Percentiles rank a stretch among this genome's conserved stretches.
These are phyloP conservation scores for Lepidothrix coronata DNA, from an alignment of 2,113 vertebrate species.

Conservation along the genomic window DNA sequence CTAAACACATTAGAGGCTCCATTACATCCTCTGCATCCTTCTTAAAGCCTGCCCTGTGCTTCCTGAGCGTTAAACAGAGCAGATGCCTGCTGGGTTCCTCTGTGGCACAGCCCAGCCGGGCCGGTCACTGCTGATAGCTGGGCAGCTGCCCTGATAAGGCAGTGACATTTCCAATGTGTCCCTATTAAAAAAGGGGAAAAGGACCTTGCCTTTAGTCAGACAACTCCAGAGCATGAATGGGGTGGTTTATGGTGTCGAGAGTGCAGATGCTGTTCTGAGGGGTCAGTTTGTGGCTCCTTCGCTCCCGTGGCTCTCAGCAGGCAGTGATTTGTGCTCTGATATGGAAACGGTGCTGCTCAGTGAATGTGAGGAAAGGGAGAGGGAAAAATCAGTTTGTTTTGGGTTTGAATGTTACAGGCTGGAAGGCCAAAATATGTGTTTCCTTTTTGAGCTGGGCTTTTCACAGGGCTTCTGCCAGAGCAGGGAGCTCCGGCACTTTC, in stretches of 20 bases:
- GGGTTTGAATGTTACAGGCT: neutral
- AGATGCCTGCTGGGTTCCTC: conserved; percentile 42
- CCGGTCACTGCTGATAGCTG: conserved; percentile 69
- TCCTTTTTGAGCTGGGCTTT: neutral
- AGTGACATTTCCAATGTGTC: conserved; percentile 73
- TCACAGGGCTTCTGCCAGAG: neutral
- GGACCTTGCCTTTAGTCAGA: neutral
- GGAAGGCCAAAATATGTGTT: neutral
- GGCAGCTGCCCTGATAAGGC: conserved; percentile 76
- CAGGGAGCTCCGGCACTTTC: neutral
- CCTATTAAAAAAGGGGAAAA: neutral
- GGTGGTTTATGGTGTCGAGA: neutral
- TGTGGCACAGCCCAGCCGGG: conserved; percentile 43
- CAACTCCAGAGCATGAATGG: accelerated
- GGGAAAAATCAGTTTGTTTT: neutral
- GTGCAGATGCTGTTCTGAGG: neutral
- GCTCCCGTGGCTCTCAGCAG: accelerated
- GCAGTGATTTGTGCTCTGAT: neutral
- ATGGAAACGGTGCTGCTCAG: accelerated
- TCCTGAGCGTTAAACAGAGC: conserved; percentile 77
- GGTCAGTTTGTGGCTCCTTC: neutral
- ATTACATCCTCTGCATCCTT: conserved; percentile 38
- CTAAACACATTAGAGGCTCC: conserved; percentile 74
- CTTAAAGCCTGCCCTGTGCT: conserved; percentile 37
- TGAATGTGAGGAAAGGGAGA: neutral